A percentile compares a stretch with the other conserved stretches of the same genome.
phyloP scores from a whole-genome alignment of 2,113 vertebrate species.

The Spilogale gracilis region DNA sequence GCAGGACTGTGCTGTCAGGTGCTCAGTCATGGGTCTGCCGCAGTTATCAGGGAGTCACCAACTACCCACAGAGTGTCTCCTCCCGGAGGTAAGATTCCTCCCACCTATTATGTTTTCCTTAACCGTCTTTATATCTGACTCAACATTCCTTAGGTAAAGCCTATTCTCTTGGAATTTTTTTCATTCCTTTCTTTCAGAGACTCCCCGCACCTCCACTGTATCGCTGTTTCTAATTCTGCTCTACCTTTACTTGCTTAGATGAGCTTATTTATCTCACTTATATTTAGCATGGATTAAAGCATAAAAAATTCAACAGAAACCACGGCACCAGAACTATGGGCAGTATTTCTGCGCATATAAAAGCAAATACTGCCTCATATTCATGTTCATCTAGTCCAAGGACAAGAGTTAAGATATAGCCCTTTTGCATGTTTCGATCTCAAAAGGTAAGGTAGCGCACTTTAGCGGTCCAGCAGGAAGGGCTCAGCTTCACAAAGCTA shows the following conservation, averaged over 20 bases:
- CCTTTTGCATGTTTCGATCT: neutral
- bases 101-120: neutral
- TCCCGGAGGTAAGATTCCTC: neutral
- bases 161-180: neutral
- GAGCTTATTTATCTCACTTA: constrained; percentile 10
- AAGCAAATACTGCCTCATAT: neutral
- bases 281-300: neutral
- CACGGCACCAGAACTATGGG: neutral
- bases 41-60: neutral
- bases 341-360: neutral
- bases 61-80: neutral
- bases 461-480: neutral
- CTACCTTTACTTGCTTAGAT: neutral
- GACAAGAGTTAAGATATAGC: neutral
- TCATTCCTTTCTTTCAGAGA: neutral
- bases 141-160: neutral
- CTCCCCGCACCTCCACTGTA: neutral
- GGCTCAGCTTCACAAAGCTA: neutral
- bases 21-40: neutral
- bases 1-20: neutral
- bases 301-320: neutral
- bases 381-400: neutral
- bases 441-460: neutral
- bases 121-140: neutral
- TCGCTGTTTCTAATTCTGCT: constrained; percentile 10